Evolutionary conservation across 2,888 invertebrate genomes (phyloP).

Genomic region (Linnaemya vulpina): DNA sequence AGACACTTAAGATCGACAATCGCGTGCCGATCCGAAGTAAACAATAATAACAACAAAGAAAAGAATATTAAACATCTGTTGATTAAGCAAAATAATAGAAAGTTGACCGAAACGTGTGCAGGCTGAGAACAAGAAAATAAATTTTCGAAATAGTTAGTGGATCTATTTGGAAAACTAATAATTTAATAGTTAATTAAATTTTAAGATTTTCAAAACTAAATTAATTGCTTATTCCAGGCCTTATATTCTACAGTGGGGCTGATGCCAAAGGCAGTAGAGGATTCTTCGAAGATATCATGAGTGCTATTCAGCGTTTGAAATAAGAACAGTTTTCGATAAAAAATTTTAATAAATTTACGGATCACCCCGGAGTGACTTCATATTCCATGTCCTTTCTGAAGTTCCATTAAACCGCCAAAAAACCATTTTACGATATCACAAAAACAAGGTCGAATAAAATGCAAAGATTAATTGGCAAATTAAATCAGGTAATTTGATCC

Average conservation of each 20-base stretch:
- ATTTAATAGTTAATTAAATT: not conserved
- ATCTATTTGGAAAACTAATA: not conserved
- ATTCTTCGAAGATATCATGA: too few relatives aligned
- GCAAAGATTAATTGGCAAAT: too few relatives aligned
- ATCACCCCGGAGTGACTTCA: too few relatives aligned
- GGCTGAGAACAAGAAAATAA: not conserved
- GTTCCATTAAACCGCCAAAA: too few relatives aligned
- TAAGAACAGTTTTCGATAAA: too few relatives aligned
- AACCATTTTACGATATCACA: too few relatives aligned
- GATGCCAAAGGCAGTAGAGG: too few relatives aligned
- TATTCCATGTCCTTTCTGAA: too few relatives aligned
- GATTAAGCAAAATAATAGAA: conserved; percentile 13
- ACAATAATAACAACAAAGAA: conserved; percentile 14
- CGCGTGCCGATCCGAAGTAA: conserved; percentile 57
- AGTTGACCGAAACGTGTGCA: conserved; percentile 15
- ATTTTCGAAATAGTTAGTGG: not conserved
- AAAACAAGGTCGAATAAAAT: too few relatives aligned
- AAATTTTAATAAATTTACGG: too few relatives aligned
- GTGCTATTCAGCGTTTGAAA: too few relatives aligned
- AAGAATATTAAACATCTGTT: conserved; percentile 26
- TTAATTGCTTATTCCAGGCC: not conserved
- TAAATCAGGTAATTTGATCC: too few relatives aligned
- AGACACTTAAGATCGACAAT: conserved; percentile 45
- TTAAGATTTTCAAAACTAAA: not conserved
- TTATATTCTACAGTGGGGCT: not conserved